A percentile compares a stretch with the other conserved stretches of the same genome.
Conservation (phyloP, 2,113 vertebrate genomes). For the Rhadina sibilatrix region DNA sequence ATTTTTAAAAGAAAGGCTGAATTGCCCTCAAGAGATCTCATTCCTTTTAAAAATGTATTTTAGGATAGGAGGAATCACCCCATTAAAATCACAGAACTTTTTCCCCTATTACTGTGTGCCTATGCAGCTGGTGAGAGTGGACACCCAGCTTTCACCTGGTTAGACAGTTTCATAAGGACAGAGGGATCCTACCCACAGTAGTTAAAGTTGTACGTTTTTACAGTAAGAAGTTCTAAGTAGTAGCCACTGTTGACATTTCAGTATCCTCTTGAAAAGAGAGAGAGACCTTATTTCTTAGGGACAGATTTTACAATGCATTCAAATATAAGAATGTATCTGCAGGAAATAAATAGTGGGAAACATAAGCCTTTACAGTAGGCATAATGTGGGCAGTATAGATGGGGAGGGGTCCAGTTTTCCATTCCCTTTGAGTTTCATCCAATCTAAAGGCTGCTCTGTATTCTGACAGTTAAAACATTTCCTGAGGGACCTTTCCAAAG, state of each 20-base stretch:
- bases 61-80: not conserved
- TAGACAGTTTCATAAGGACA: not conserved
- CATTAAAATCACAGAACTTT: not conserved
- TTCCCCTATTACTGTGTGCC: not conserved
- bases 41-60: not conserved
- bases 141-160: not conserved
- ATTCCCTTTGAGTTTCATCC: not conserved
- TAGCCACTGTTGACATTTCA: not conserved
- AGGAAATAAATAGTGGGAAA: not conserved
- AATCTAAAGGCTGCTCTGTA: not conserved
- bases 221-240: not conserved
- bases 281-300: not conserved
- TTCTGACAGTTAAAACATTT: not conserved
- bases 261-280: not conserved
- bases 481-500: not conserved
- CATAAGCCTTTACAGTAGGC: not conserved
- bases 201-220: not conserved
- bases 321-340: not conserved
- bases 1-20: not conserved
- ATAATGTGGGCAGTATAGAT: not conserved
- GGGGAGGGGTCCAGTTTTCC: not conserved
- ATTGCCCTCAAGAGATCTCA: not conserved
- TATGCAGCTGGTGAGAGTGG: not conserved
- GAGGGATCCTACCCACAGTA: not conserved
- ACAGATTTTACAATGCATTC: not conserved